These are phyloP conservation scores for Lamprologus sp. DNA, from an alignment of 2,113 vertebrate species.

Conservation along the genomic window DNA sequence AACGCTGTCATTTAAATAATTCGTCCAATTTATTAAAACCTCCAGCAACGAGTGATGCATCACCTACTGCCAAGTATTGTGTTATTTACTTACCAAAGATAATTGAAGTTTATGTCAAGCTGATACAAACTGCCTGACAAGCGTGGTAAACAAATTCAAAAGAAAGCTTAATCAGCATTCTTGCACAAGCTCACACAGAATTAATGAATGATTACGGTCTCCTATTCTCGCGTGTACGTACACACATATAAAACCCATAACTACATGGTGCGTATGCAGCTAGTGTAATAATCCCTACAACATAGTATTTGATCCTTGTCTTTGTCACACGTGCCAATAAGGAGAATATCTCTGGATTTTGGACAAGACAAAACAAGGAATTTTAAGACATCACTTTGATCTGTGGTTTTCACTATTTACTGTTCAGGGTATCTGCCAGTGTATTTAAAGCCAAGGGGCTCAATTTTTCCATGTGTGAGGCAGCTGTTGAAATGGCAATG, in stretches of 20 bases:
- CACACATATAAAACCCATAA: not conserved
- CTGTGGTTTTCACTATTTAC: not conserved
- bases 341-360: not conserved
- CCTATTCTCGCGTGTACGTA: not conserved
- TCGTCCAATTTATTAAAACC: slow-evolving; percentile 1
- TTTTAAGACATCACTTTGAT: not conserved
- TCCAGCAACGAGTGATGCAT: not conserved
- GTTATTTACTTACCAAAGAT: not conserved
- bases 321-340: not conserved
- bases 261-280: not conserved
- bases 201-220: not conserved
- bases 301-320: not conserved
- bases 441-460: not conserved
- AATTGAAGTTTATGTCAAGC: not conserved
- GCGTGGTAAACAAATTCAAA: not conserved
- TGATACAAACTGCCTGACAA: not conserved
- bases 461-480: not conserved
- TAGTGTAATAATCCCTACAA: not conserved
- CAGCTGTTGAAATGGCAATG: not conserved
- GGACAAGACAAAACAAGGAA: not conserved
- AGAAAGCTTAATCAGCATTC: not conserved
- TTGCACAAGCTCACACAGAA: not conserved
- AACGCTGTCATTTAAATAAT: slow-evolving; percentile 26
- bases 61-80: not conserved
- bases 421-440: not conserved